phyloP scores from a whole-genome alignment of 2,113 vertebrate species.

The Euleptes europaea region DNA sequence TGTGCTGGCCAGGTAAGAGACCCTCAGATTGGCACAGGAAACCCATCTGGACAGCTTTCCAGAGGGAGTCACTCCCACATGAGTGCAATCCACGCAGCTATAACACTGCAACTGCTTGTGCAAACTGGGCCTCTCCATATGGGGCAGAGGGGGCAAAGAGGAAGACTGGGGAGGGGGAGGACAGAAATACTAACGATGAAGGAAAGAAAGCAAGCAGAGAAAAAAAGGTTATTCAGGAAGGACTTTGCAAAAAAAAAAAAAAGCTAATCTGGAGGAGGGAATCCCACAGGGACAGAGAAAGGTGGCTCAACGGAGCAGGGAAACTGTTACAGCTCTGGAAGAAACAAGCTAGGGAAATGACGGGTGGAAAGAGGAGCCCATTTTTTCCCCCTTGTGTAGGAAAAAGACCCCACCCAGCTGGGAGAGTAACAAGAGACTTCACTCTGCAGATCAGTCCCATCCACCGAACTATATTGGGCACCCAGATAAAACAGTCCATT shows the following conservation, averaged over 20 bases:
- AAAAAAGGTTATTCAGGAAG: too few species aligned
- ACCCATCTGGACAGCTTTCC: neutral
- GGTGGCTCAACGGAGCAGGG: neutral
- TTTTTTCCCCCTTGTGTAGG: too few species aligned
- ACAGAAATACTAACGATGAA: too few species aligned
- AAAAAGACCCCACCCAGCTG: neutral
- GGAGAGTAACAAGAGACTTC: neutral
- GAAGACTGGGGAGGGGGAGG: neutral
- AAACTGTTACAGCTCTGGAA: neutral
- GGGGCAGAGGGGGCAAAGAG: neutral
- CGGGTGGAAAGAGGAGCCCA: neutral
- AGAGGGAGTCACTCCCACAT: neutral
- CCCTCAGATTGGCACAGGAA: too few species aligned
- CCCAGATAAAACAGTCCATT: too few species aligned
- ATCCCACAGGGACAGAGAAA: too few species aligned
- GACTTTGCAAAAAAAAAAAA: neutral
- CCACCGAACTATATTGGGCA: neutral
- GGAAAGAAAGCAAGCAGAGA: neutral
- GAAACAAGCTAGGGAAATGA: neutral
- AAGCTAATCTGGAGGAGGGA: neutral
- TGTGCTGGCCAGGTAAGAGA: neutral
- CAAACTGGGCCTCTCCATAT: neutral
- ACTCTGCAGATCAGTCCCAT: neutral
- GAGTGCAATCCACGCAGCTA: neutral
- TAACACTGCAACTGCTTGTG: neutral